Conservation (phyloP, 1,140 invertebrate genomes). For the Globodera ellingtonae region DNA sequence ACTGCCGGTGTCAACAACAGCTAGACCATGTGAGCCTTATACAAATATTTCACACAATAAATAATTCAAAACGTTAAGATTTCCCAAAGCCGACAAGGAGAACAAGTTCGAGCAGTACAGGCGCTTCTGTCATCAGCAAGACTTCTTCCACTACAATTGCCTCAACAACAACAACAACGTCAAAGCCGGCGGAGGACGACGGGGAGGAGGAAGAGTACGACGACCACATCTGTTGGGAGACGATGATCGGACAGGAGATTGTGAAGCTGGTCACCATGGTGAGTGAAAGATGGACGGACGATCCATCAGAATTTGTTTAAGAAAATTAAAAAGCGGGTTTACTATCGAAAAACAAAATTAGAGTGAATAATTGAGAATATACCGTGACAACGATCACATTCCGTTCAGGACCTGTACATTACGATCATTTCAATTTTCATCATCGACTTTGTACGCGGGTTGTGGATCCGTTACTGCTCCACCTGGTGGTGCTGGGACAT, state of each 20-base stretch:
- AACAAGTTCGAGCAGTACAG: background rate
- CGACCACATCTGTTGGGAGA: conserved; percentile 85
- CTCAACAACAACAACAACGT: background rate
- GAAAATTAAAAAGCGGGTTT: background rate
- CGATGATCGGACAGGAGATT: conserved; percentile 83
- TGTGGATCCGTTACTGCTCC: conserved; percentile 85
- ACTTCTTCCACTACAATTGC: background rate
- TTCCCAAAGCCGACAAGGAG: background rate
- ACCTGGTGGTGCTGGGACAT: conserved; percentile 95
- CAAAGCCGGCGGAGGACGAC: background rate
- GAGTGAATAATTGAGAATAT: background rate
- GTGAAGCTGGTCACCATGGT: conserved; percentile 45
- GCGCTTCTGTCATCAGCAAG: background rate
- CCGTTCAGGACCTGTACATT: conserved; percentile 54
- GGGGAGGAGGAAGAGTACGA: conserved; percentile 38
- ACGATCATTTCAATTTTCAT: conserved; percentile 80
- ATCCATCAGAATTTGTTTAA: background rate
- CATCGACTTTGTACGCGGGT: conserved; percentile 85
- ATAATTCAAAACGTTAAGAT: too few relatives aligned
- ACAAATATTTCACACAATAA: too few relatives aligned
- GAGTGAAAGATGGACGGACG: background rate
- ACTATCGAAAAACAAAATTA: background rate
- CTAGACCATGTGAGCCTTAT: background rate
- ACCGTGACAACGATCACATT: background rate
- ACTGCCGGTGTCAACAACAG: background rate